A percentile compares a stretch with the other conserved stretches of the same genome.
Conservation (phyloP, 2,888 invertebrate species). For the Volucella bombylans region DNA sequence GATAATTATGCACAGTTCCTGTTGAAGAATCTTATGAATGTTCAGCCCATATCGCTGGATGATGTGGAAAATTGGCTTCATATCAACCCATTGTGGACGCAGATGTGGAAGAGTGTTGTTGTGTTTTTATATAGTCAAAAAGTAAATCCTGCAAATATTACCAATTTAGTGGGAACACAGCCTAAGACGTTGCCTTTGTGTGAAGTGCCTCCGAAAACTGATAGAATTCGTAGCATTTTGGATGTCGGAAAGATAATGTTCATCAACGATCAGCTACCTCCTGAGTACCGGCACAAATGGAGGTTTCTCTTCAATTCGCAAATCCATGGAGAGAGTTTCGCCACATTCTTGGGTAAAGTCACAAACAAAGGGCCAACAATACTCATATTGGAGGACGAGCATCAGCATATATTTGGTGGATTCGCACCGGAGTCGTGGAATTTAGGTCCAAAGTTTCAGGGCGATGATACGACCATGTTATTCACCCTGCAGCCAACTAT, state of each 20-base stretch:
- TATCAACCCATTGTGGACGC: constrained; percentile 53
- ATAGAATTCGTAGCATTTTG: constrained; percentile 78
- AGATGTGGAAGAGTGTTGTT: constrained; percentile 51
- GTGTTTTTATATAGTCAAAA: constrained; percentile 42
- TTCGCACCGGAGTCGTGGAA: constrained; percentile 92
- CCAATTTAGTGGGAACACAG: neutral
- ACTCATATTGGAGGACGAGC: constrained; percentile 91
- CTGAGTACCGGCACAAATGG: constrained; percentile 90
- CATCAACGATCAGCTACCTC: constrained; percentile 90
- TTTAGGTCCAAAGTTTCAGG: constrained; percentile 89
- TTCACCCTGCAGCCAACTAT: constrained; percentile 92
- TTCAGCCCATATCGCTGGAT: constrained; percentile 52
- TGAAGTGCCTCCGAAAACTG: constrained; percentile 40
- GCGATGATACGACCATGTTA: constrained; percentile 90
- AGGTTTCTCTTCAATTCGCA: constrained; percentile 93
- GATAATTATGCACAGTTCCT: constrained; percentile 54
- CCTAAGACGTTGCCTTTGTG: constrained; percentile 44
- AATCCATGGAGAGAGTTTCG: constrained; percentile 95
- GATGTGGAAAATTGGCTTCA: constrained; percentile 65
- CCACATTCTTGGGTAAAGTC: constrained; percentile 89
- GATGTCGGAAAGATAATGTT: constrained; percentile 91
- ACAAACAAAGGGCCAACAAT: constrained; percentile 91
- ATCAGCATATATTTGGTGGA: constrained; percentile 94
- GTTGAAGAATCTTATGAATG: constrained; percentile 35
- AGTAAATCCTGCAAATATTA: neutral